Conservation (phyloP, 2,113 vertebrate species). For the Tretioscincus oriximinensis region DNA sequence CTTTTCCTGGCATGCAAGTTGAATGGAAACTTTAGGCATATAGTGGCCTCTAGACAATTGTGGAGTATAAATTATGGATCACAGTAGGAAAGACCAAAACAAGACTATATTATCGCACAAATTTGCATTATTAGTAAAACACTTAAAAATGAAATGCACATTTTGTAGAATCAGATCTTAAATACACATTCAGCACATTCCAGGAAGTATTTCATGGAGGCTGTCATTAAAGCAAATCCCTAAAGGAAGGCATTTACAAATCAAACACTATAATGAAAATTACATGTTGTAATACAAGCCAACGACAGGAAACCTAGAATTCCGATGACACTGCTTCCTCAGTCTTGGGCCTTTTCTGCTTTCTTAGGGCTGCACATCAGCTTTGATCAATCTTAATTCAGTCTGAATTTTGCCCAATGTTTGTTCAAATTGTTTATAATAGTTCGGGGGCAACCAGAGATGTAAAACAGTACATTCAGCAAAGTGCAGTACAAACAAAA, state of each 20-base stretch:
- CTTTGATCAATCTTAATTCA: slow-evolving; percentile 64
- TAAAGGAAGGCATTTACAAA: slow-evolving; percentile 49
- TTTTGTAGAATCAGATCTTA: slow-evolving; percentile 37
- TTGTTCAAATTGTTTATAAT: slow-evolving; percentile 60
- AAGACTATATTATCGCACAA: slow-evolving; percentile 11
- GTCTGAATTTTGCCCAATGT: slow-evolving; percentile 43
- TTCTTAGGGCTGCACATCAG: slow-evolving; percentile 46
- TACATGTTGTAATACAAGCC: slow-evolving; percentile 54
- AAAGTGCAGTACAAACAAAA: not conserved
- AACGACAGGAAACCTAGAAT: slow-evolving; percentile 38
- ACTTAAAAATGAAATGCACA: slow-evolving; percentile 42
- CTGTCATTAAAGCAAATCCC: slow-evolving; percentile 45
- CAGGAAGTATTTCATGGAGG: slow-evolving; percentile 43
- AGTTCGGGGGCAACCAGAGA: slow-evolving; percentile 44
- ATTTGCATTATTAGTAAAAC: slow-evolving; percentile 40
- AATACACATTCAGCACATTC: slow-evolving; percentile 50
- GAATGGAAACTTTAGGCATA: not conserved
- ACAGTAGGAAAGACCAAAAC: not conserved
- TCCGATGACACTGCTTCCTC: slow-evolving; percentile 51
- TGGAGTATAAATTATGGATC: not conserved
- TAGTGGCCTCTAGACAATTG: not conserved
- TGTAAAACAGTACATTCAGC: slow-evolving; percentile 33
- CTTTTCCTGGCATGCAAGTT: not conserved
- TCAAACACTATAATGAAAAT: slow-evolving; percentile 58
- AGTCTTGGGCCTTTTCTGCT: slow-evolving; percentile 39